phyloP scores from a whole-genome alignment of 2,113 vertebrate species.

The Bos indicus region DNA sequence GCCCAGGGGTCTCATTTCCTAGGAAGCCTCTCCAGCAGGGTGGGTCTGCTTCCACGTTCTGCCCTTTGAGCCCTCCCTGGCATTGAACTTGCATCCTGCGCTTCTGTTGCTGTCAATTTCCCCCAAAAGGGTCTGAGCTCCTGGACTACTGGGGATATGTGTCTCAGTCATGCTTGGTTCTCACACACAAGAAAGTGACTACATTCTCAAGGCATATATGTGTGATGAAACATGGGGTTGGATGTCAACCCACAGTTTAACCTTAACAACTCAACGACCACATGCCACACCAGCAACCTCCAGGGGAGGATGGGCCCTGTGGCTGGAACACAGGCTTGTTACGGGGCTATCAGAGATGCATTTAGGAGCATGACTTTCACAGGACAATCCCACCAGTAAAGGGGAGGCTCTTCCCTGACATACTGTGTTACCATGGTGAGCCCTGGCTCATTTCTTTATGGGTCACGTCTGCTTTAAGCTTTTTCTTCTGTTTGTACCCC shows the following conservation, averaged over 20 bases:
- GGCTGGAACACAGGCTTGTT: rapidly evolving
- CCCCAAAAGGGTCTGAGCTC: neutral
- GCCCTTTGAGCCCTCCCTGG: neutral
- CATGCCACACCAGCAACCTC: rapidly evolving
- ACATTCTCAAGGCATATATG: rapidly evolving
- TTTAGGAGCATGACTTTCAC: too few species aligned
- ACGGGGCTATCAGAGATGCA: neutral
- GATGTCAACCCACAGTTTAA: neutral
- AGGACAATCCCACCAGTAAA: too few species aligned
- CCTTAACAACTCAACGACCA: neutral
- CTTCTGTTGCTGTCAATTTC: neutral
- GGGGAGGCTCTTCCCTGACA: neutral
- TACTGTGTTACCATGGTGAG: rapidly evolving
- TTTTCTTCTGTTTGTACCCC: neutral
- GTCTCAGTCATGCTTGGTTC: neutral
- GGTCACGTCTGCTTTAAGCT: neutral
- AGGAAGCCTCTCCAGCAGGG: neutral
- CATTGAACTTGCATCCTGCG: neutral
- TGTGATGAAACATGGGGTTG: too few species aligned
- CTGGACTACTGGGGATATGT: rapidly evolving
- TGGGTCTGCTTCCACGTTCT: neutral
- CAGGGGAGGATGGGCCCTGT: neutral
- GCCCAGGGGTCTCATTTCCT: neutral
- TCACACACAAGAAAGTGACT: neutral
- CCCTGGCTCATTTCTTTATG: neutral